These are phyloP conservation scores for Herpetotheres cachinnans DNA, from an alignment of 2,113 vertebrate species.

Conservation along the genomic window DNA sequence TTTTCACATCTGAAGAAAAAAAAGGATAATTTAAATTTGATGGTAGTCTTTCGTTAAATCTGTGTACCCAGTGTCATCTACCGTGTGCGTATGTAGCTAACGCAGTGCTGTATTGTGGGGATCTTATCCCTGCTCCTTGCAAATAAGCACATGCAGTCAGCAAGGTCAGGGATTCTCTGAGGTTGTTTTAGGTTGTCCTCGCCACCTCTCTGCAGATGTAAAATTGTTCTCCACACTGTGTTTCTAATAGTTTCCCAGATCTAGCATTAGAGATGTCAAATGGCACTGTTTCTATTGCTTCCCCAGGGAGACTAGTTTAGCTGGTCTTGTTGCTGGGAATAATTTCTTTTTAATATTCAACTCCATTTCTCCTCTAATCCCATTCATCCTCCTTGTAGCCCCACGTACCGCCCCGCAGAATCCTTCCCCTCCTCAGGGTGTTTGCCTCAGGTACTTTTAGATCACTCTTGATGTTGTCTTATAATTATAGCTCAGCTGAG, in stretches of 20 bases:
- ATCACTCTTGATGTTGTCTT: not conserved
- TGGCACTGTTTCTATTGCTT: not conserved
- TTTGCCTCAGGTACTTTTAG: not conserved
- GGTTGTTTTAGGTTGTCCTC: not conserved
- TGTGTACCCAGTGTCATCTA: not conserved
- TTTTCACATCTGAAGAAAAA: not conserved
- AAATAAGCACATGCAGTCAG: not conserved
- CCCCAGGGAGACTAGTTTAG: not conserved
- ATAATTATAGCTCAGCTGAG: not conserved
- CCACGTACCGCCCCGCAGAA: not conserved
- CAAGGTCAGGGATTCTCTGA: not conserved
- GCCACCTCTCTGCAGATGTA: not conserved
- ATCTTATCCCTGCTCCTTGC: not conserved
- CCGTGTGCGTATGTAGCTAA: accelerated
- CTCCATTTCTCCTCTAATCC: not conserved
- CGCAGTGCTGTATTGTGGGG: accelerated
- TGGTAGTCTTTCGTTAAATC: not conserved
- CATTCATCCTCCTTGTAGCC: not conserved
- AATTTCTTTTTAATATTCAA: not conserved
- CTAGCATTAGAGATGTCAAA: not conserved
- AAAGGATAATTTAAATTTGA: not conserved
- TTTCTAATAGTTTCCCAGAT: not conserved
- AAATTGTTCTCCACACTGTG: not conserved
- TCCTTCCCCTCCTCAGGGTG: not conserved
- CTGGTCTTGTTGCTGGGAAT: not conserved